phyloP scores from a whole-genome alignment of 2,113 vertebrate species.

The Muntiacus muntjak region DNA sequence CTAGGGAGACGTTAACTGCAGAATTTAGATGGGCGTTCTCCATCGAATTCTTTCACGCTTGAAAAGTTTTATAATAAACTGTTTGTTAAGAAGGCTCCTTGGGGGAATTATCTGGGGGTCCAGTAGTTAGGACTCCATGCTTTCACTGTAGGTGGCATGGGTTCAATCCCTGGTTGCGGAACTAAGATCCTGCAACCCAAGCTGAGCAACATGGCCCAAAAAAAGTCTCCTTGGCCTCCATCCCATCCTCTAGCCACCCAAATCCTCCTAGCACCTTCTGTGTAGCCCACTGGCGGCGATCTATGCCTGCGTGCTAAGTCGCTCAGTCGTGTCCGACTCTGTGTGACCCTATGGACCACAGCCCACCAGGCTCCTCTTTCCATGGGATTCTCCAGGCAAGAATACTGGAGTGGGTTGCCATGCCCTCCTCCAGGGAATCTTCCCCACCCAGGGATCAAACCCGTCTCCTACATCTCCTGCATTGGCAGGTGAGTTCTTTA shows the following conservation, averaged over 20 bases:
- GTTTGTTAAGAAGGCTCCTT: not conserved
- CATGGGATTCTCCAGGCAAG: not conserved
- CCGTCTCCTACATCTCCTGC: not conserved
- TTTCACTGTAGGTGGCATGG: not conserved
- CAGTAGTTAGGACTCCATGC: not conserved
- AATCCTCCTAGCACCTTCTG: not conserved
- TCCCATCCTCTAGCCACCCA: not conserved
- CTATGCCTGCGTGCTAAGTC: not conserved
- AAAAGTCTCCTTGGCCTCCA: not conserved
- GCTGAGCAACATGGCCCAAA: not conserved
- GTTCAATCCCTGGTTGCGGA: not conserved
- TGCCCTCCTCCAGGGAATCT: not conserved
- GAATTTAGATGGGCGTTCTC: not conserved
- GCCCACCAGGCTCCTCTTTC: not conserved
- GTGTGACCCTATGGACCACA: not conserved
- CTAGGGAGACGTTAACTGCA: no score
- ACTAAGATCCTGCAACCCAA: not conserved
- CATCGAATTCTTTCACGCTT: not conserved
- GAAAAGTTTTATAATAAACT: not conserved
- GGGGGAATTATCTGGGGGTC: not conserved
- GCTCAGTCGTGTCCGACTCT: not conserved
- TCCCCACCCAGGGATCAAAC: not conserved
- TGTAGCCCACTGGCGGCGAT: rapidly evolving
- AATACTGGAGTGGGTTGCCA: not conserved
- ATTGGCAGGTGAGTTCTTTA: not conserved